These are phyloP conservation scores for Pegoplata infirma DNA, from an alignment of 2,888 invertebrate species.

Conservation along the genomic window DNA sequence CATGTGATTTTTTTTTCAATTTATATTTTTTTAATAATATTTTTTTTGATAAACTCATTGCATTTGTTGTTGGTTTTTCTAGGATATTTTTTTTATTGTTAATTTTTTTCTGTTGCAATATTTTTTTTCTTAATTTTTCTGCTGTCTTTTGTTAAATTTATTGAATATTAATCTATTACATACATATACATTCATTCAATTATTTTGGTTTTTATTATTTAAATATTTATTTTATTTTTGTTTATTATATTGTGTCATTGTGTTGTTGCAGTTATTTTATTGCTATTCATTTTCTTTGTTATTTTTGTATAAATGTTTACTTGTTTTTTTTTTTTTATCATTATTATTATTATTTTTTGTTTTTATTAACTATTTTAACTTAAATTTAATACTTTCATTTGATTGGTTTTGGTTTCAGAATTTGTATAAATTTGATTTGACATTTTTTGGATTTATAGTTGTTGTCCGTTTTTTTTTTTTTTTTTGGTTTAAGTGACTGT, in stretches of 20 bases:
- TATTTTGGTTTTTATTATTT: background rate
- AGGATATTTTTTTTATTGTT: conserved; percentile 7
- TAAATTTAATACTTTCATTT: conserved; percentile 74
- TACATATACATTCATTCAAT: conserved; percentile 39
- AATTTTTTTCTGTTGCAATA: background rate
- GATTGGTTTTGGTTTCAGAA: conserved; percentile 73
- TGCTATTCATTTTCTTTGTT: conserved; percentile 60
- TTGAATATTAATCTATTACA: conserved; percentile 48
- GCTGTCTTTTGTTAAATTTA: conserved; percentile 16
- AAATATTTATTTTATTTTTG: background rate
- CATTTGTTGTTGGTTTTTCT: background rate
- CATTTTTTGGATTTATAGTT: conserved; percentile 64
- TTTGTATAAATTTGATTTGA: conserved; percentile 71
- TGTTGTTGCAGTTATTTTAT: conserved; percentile 40
- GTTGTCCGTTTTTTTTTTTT: conserved; percentile 56
- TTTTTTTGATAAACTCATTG: conserved; percentile 1
- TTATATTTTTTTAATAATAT: conserved; percentile 34
- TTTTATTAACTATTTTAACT: conserved; percentile 56
- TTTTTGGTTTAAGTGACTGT: conserved; percentile 29
- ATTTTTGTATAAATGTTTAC: conserved; percentile 58
- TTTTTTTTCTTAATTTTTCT: conserved; percentile 38
- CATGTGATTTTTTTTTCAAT: background rate
- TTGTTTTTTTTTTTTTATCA: conserved; percentile 49
- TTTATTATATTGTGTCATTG: conserved; percentile 14
- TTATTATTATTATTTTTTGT: conserved; percentile 16